Evolutionary conservation across 2,797 vertebrate species (phyloP).

Genomic region (Pangasius larnaudii): DNA sequence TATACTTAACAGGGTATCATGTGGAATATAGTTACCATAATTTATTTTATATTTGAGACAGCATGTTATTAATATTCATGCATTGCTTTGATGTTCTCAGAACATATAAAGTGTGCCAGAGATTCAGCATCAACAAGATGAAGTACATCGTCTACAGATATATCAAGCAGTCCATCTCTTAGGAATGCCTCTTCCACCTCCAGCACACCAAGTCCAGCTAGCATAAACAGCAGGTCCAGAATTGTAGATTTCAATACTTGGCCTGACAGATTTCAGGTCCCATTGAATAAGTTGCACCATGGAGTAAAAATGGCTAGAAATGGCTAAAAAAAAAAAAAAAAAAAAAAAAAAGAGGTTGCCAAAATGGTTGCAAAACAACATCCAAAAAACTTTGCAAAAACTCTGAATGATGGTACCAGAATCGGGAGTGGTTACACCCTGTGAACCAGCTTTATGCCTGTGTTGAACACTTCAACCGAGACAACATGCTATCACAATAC

Average conservation of each 20-base stretch:
- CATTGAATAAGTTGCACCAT: constrained; percentile 30
- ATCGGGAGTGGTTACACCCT: constrained; percentile 38
- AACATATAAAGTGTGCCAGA: too few relatives aligned
- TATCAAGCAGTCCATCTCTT: neutral
- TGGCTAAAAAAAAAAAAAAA: too few relatives aligned
- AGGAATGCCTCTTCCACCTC: neutral
- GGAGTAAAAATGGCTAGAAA: constrained; percentile 2
- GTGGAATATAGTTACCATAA: neutral
- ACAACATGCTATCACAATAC: constrained; percentile 17
- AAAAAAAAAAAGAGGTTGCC: too few relatives aligned
- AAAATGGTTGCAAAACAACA: too few relatives aligned
- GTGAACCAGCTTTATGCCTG: constrained; percentile 32
- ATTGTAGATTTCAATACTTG: constrained; percentile 2
- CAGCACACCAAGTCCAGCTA: neutral
- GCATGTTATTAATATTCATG: neutral
- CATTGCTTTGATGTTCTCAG: neutral
- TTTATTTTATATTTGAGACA: neutral
- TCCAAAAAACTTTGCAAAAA: constrained; percentile 17
- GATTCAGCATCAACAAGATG: too few relatives aligned
- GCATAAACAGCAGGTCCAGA: neutral
- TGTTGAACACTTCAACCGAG: constrained; percentile 29
- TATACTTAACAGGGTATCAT: too few relatives aligned
- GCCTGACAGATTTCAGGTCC: constrained; percentile 28
- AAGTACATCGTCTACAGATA: too few relatives aligned
- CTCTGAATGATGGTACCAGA: constrained; percentile 32